Percentiles rank a stretch among this genome's conserved stretches.
These are phyloP conservation scores for Xanthia icteritia DNA, from an alignment of 2,888 invertebrate species.

Conservation along the genomic window DNA sequence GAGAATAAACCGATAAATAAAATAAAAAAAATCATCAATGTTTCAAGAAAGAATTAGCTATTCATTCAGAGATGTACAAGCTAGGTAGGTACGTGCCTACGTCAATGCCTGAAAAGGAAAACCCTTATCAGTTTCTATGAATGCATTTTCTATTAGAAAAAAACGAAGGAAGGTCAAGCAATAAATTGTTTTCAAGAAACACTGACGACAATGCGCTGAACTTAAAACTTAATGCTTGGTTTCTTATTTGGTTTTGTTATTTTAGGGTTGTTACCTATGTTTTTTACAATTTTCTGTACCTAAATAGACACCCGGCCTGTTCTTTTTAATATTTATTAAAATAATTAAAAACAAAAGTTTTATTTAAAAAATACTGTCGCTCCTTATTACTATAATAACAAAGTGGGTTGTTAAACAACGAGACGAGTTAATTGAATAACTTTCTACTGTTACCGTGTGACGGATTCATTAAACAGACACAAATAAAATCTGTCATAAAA, in stretches of 20 bases:
- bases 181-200: slow-evolving; percentile 33
- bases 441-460: slow-evolving; percentile 26
- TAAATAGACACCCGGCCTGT: neutral
- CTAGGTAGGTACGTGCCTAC: slow-evolving; percentile 6
- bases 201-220: slow-evolving; percentile 1
- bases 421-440: slow-evolving; percentile 30
- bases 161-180: slow-evolving; percentile 15
- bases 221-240: neutral
- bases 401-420: slow-evolving; percentile 5
- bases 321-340: neutral
- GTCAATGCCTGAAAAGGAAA: slow-evolving; percentile 50
- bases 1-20: neutral
- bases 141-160: slow-evolving; percentile 39
- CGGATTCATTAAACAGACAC: slow-evolving; percentile 3
- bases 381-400: slow-evolving; percentile 34
- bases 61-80: slow-evolving; percentile 31
- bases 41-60: neutral
- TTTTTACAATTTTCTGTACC: neutral
- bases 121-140: slow-evolving; percentile 58
- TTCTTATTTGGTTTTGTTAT: neutral
- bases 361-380: neutral
- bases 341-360: neutral
- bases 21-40: neutral
- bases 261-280: neutral
- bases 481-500: slow-evolving; percentile 2